Conservation (phyloP, 2,113 vertebrate genomes). For the Phainopepla nitens region DNA sequence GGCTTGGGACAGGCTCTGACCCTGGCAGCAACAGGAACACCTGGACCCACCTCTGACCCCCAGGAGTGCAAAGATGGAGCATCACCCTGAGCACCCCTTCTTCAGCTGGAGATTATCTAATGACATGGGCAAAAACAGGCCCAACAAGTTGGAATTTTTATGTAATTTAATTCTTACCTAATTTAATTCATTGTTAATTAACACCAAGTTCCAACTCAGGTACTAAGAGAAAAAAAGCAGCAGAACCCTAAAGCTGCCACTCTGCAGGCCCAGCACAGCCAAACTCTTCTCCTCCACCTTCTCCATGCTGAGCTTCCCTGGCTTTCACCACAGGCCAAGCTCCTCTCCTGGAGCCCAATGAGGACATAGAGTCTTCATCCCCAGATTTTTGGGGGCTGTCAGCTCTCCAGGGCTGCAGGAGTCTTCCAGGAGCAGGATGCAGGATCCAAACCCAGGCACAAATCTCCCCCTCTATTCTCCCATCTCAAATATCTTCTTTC, state of each 20-base stretch:
- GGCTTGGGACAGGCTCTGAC: neutral
- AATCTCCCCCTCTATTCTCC: neutral
- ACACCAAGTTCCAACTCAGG: neutral
- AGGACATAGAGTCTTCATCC: accelerated
- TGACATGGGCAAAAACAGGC: neutral
- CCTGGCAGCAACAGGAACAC: neutral
- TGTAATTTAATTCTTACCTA: neutral
- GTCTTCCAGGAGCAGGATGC: neutral
- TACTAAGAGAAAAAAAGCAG: neutral
- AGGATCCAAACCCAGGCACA: neutral
- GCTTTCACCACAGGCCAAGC: neutral
- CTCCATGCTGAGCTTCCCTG: neutral
- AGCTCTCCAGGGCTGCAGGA: neutral
- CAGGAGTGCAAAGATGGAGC: neutral
- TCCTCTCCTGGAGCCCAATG: neutral
- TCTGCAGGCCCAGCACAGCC: neutral
- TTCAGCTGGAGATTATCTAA: neutral
- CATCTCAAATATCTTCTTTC: neutral
- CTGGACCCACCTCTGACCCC: neutral
- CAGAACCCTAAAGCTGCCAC: neutral
- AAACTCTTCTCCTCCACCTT: neutral
- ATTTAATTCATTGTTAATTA: neutral
- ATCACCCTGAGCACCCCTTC: accelerated
- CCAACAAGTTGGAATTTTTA: neutral
- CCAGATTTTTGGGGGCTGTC: neutral